Evolutionary conservation across 2,797 vertebrate species (phyloP).

Genomic region (Champsocephalus gunnari): DNA sequence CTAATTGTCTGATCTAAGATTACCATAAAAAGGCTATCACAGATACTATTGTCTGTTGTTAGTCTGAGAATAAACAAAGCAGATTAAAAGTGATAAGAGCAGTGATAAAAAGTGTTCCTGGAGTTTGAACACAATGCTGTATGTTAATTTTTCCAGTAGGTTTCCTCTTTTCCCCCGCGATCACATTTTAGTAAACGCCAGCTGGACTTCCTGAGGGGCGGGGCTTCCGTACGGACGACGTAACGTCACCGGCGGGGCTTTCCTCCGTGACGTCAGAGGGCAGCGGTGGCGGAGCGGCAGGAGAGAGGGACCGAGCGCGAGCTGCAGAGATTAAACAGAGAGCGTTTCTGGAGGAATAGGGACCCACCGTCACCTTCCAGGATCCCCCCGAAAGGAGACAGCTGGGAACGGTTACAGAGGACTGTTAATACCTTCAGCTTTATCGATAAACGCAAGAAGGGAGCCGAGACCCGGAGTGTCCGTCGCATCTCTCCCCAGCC

Average conservation of each 20-base stretch:
- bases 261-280: constrained; percentile 81
- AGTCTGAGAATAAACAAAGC: not conserved
- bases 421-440: not conserved
- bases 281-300: constrained; percentile 15
- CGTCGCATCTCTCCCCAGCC: constrained; percentile 48
- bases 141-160: not conserved
- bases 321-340: constrained; percentile 58
- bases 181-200: constrained; percentile 9
- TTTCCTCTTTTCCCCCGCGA: not conserved
- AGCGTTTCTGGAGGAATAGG: constrained; percentile 19
- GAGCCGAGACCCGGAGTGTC: not conserved
- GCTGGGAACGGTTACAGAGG: not conserved
- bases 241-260: constrained; percentile 80
- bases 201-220: not conserved
- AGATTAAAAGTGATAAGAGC: not conserved
- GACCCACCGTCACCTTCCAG: constrained; percentile 32
- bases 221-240: constrained; percentile 56
- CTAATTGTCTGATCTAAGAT: not conserved
- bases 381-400: constrained; percentile 15
- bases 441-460: not conserved
- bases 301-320: constrained; percentile 1
- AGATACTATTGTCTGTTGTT: not conserved
- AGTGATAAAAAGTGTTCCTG: not conserved
- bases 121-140: not conserved
- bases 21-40: not conserved